Conservation (phyloP, 2,113 vertebrate species). For the Microtus pennsylvanicus region DNA sequence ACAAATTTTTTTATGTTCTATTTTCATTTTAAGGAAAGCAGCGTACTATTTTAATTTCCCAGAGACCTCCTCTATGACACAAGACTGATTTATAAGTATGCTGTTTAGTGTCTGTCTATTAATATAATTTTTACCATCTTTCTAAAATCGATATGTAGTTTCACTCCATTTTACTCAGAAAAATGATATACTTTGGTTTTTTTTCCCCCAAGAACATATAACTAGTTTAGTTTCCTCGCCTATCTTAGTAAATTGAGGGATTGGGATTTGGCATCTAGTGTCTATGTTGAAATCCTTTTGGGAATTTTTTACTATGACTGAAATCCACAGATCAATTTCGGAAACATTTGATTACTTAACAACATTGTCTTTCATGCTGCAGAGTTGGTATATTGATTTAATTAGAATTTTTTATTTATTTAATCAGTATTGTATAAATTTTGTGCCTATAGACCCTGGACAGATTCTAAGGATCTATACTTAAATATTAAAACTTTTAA, state of each 20-base stretch:
- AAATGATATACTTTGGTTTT: background rate
- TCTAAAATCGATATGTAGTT: background rate
- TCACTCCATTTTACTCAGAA: conserved; percentile 16
- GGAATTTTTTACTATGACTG: background rate
- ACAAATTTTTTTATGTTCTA: background rate
- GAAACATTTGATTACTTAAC: background rate
- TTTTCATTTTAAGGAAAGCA: background rate
- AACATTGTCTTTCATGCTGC: background rate
- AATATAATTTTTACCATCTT: background rate
- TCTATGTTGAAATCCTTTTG: background rate
- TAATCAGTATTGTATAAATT: background rate
- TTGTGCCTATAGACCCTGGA: background rate
- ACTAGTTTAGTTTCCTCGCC: background rate
- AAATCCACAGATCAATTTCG: background rate
- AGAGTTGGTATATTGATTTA: background rate
- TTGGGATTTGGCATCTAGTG: background rate
- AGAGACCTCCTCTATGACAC: background rate
- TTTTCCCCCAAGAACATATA: background rate
- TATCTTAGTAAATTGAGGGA: too few species aligned
- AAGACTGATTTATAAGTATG: background rate
- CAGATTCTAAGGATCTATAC: background rate
- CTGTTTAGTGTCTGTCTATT: background rate
- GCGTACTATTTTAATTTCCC: background rate
- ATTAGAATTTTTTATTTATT: background rate
- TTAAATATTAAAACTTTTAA: background rate